Percentiles rank a stretch among this genome's conserved stretches.
phyloP scores from a whole-genome alignment of 2,888 invertebrate species.

The Polydrusus tereticollis region DNA sequence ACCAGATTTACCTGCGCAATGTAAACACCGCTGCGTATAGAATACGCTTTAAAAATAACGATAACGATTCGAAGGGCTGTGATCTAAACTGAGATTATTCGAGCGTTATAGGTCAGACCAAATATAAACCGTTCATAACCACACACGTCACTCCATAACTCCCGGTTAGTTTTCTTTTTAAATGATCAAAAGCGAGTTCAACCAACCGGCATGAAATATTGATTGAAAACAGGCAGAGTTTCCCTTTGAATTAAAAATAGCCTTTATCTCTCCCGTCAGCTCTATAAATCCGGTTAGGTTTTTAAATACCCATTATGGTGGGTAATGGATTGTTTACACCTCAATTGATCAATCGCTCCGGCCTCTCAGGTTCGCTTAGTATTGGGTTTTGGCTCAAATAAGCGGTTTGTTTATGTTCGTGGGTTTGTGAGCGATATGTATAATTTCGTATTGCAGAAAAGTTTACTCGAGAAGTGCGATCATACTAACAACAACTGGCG shows the following conservation, averaged over 20 bases:
- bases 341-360: slow-evolving; percentile 23
- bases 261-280: slow-evolving; percentile 15
- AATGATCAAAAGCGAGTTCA: slow-evolving; percentile 43
- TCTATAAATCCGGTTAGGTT: slow-evolving; percentile 24
- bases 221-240: slow-evolving; percentile 19
- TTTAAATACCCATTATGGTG: slow-evolving; percentile 16
- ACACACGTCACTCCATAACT: slow-evolving; percentile 4
- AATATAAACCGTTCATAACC: slow-evolving; percentile 14
- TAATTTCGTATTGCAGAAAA: slow-evolving; percentile 56
- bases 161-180: slow-evolving; percentile 4
- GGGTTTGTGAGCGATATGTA: slow-evolving; percentile 49
- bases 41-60: too few species aligned
- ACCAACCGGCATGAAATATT: slow-evolving; percentile 38
- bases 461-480: slow-evolving; percentile 53
- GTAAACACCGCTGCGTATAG: too few species aligned
- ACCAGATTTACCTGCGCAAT: too few species aligned
- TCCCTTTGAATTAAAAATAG: slow-evolving; percentile 42
- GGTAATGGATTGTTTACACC: slow-evolving; percentile 28
- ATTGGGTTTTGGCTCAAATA: slow-evolving; percentile 22
- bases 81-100: background rate
- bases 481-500: slow-evolving; percentile 47
- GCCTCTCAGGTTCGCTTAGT: slow-evolving; percentile 27
- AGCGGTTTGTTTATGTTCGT: slow-evolving; percentile 8
- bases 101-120: slow-evolving; percentile 29
- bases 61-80: too few species aligned